phyloP scores from a whole-genome alignment of 2,113 vertebrate genomes.

The Chlorodrepanis virens region DNA sequence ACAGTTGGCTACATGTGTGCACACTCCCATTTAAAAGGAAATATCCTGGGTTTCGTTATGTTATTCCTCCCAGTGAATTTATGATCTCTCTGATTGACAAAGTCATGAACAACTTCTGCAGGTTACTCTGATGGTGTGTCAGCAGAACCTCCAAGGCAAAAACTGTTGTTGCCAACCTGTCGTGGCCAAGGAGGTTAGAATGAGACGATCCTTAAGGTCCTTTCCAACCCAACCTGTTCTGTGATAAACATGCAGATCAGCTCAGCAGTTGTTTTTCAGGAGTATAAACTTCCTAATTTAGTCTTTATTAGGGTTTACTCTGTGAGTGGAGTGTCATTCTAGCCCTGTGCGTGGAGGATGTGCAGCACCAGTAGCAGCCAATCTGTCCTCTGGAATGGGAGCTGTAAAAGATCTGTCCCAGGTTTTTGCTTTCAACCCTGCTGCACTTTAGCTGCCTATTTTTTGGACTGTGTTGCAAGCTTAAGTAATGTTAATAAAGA shows the following conservation, averaged over 20 bases:
- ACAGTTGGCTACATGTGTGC: background rate
- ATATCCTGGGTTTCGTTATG: background rate
- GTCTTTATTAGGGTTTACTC: background rate
- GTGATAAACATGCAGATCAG: background rate
- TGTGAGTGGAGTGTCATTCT: background rate
- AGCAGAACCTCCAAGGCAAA: background rate
- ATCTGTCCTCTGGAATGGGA: background rate
- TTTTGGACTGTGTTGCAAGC: background rate
- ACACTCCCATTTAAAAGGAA: background rate
- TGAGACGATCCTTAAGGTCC: background rate
- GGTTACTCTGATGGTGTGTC: background rate
- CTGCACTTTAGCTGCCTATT: background rate
- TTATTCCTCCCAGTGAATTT: background rate
- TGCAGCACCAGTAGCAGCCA: background rate
- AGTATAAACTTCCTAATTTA: background rate
- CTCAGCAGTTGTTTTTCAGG: background rate
- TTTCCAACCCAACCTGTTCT: background rate
- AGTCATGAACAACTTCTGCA: background rate
- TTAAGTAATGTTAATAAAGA: background rate
- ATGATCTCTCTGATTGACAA: background rate
- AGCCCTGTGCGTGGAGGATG: rapidly evolving
- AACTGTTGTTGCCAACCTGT: background rate
- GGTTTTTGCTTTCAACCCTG: background rate
- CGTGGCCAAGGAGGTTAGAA: background rate
- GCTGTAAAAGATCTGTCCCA: background rate